Base-by-base conservation (phyloP, 2,797 vertebrate species). In the Taeniopygia guttata region DNA sequence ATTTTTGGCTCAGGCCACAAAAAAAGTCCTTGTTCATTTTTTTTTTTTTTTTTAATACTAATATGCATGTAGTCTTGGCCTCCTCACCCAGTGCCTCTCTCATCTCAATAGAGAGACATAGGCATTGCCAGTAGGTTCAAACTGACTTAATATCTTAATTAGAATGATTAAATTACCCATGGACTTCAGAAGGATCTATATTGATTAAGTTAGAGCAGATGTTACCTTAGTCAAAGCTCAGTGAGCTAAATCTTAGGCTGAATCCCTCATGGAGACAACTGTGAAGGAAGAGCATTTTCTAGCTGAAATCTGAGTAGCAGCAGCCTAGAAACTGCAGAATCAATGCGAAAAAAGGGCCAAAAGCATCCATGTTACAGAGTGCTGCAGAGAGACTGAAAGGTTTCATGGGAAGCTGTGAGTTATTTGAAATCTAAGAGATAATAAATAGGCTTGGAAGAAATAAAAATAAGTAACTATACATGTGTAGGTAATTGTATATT, bases 401-500 rank as follows among this genome's bases (percentile, higher is more conserved):
- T 92, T 94, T 73, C 2, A 17, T 38, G 14, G n/a, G 63, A 86
- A 78, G 29, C 43, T 83, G 68, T 59, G 51, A 91, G 25, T 20
- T 26, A 76, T 76, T 81, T 72, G 43, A 76, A 75, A 82, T 32
- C 29, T 46, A 48, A 86, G 32, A 55, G 10, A 14, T 18, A 84
- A 82, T 73, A 76, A 76, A 67, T 13, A 82, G 49, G 5, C 42
- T 90, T 74, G 26, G 13, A 59, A 21, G 45, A 88, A 81, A 93
- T 66, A 1, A 84, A 90, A 91, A 82, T 51, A 69, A 84, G 21
- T 46, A 73, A 26, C 8, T 48, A 48, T 23, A 20, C 67, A 22
- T 60, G 34, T 54, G 22, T 66, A 81, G 36, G 40, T 82, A 82
- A 93, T 63, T 82, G 59, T 34, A 49, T 64, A 67, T 89, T 82